These are phyloP conservation scores for Edolisoma coerulescens DNA, from an alignment of 2,113 vertebrate species.

Conservation along the genomic window DNA sequence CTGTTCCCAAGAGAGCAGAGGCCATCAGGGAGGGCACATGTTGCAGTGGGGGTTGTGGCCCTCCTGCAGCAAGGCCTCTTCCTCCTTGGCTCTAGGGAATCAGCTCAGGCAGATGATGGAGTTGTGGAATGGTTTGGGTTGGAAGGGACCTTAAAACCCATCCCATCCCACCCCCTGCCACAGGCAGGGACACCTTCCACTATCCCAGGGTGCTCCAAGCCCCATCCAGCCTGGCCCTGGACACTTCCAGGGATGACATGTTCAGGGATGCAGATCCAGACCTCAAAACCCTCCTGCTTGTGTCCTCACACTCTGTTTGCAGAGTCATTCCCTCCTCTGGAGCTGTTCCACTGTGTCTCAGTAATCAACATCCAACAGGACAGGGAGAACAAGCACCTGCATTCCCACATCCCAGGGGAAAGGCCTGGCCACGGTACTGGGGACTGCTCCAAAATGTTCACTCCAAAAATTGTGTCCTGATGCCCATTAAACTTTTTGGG, in stretches of 20 bases:
- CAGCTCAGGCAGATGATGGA: background rate
- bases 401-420: background rate
- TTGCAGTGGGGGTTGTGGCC: background rate
- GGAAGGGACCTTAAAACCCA: background rate
- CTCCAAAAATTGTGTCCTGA: background rate
- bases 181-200: background rate
- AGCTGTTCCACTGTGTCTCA: background rate
- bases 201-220: background rate
- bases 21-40: rapidly evolving
- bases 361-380: background rate
- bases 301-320: background rate
- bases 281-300: background rate
- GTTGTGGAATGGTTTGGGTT: background rate
- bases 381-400: background rate
- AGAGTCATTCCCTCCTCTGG: background rate
- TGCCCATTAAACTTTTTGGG: background rate
- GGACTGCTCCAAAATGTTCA: background rate
- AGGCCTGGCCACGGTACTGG: background rate
- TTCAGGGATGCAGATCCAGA: background rate
- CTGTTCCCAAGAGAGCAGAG: rapidly evolving
- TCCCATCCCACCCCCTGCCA: background rate
- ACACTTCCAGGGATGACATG: background rate
- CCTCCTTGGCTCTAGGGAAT: rapidly evolving
- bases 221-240: background rate
- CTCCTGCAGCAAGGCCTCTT: background rate